Evolutionary conservation across 2,113 vertebrate genomes (phyloP), one percentile per base, ranked within the genome.

Genomic region (Brevimyrus niger): DNA sequence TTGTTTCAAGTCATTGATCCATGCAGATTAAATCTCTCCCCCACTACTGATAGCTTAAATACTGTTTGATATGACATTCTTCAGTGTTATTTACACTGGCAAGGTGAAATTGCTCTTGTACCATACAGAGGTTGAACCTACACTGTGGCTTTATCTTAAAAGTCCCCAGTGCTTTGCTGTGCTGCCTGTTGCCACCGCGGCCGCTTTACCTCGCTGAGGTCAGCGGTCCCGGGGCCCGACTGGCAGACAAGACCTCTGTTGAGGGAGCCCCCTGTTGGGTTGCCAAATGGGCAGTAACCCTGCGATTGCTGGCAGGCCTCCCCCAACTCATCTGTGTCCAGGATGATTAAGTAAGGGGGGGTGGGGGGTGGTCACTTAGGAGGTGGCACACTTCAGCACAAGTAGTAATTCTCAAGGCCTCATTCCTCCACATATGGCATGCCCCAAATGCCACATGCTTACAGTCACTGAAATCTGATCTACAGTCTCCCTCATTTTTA

Each of bases 361-460:
- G 42, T 23, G 47, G 6, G 5, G 46, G 23, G 50, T 84, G 48
- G 73, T 84, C 88, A 89, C 88, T 84, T 42, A 89, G 88, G 88
- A 89, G 73, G 50, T 89, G 88, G 23, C 88, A 89, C 38, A 89
- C 76, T 89, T 89, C 23, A n/a, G 11, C 35, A 46, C 35, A 15
- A 89, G 48, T 44, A 17, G 11, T 44, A 84, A 38, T 42, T 38
- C 50, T 89, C 31, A 27, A 27, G 69, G 65, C 69, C 65, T 88
- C 35, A 51, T 50, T 86, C 38, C 50, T 23, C 31, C 21, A 73
- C 21, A 44, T 44, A n/a, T 17, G 23, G 13, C 9, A n/a, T 84
- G 38, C 44, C 44, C 44, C 38, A 84, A 84, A 84, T 47, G 44
- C 42, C 17, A 84, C 31, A 58, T 80, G 19, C 13, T 48, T 69